These are phyloP conservation scores for Acleris laterana DNA, from an alignment of 2,888 invertebrate genomes.

Conservation along the genomic window DNA sequence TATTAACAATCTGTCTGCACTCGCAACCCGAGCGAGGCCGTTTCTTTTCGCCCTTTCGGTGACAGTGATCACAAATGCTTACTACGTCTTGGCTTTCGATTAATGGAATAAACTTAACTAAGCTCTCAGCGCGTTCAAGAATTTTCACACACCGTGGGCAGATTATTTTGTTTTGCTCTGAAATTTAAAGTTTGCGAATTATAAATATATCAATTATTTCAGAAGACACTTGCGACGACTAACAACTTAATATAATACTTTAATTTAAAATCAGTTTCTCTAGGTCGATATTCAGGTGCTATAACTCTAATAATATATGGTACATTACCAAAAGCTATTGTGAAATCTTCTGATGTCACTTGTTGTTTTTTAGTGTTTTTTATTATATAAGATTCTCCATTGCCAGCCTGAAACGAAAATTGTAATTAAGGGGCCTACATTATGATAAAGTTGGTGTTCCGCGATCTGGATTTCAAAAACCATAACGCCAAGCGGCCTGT, in stretches of 20 bases:
- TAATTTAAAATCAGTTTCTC: too few relatives aligned
- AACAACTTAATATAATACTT: too few relatives aligned
- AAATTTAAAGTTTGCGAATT: not conserved
- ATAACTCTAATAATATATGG: conserved; percentile 15
- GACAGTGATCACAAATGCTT: conserved; percentile 53
- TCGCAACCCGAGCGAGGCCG: conserved; percentile 48
- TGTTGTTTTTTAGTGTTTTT: conserved; percentile 51
- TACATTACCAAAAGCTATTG: conserved; percentile 50
- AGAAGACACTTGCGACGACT: too few relatives aligned
- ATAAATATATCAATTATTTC: too few relatives aligned
- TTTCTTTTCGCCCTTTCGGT: conserved; percentile 39
- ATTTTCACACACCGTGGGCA: conserved; percentile 63
- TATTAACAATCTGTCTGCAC: conserved; percentile 56
- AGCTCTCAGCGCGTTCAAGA: conserved; percentile 52
- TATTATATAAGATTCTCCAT: conserved; percentile 51
- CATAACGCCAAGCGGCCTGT: too few relatives aligned
- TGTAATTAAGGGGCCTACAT: conserved; percentile 11
- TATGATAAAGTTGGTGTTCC: too few relatives aligned
- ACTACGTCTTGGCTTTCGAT: conserved; percentile 40
- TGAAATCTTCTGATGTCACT: conserved; percentile 45
- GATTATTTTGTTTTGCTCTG: conserved; percentile 54
- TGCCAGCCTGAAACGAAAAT: not conserved
- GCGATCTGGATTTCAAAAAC: too few relatives aligned
- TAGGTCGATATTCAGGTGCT: too few relatives aligned
- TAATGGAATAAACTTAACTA: conserved; percentile 48